A percentile compares a stretch with the other conserved stretches of the same genome.
phyloP scores from a whole-genome alignment of 2,888 invertebrate species.

The Sarcophaga rosellei region DNA sequence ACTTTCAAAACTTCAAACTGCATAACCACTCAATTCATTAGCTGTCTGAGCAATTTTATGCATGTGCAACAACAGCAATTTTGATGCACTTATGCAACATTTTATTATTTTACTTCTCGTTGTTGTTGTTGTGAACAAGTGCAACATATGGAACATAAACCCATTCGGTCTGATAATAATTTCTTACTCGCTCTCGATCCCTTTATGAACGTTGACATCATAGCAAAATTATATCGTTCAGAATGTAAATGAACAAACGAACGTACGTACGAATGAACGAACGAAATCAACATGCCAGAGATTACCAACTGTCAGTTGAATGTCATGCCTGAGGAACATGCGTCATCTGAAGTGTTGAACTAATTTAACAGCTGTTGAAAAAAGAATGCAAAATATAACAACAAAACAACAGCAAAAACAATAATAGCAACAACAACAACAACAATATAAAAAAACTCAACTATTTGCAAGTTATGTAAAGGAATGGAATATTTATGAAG shows the following conservation, averaged over 20 bases:
- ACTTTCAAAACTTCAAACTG: slow-evolving; percentile 70
- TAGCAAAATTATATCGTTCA: slow-evolving; percentile 66
- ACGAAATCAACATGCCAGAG: slow-evolving; percentile 78
- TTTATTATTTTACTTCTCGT: neutral
- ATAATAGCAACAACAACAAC: slow-evolving; percentile 57
- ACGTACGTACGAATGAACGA: slow-evolving; percentile 22
- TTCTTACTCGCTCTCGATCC: slow-evolving; percentile 8
- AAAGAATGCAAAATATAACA: slow-evolving; percentile 39
- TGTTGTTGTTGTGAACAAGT: neutral
- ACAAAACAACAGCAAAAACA: slow-evolving; percentile 51
- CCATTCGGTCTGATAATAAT: neutral
- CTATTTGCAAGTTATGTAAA: slow-evolving; percentile 49
- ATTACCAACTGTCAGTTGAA: slow-evolving; percentile 80
- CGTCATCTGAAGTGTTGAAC: slow-evolving; percentile 80
- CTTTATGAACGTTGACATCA: slow-evolving; percentile 59
- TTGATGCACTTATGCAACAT: slow-evolving; percentile 68
- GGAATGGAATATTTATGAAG: neutral
- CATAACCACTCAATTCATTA: slow-evolving; percentile 76
- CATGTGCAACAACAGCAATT: slow-evolving; percentile 68
- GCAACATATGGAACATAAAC: slow-evolving; percentile 43
- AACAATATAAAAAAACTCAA: slow-evolving; percentile 40
- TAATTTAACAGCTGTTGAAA: slow-evolving; percentile 81
- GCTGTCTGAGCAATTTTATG: slow-evolving; percentile 71
- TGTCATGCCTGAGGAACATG: slow-evolving; percentile 80
- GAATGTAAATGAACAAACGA: slow-evolving; percentile 40